phyloP scores from a whole-genome alignment of 2,113 vertebrate genomes.

The Lampris megalopsis region DNA sequence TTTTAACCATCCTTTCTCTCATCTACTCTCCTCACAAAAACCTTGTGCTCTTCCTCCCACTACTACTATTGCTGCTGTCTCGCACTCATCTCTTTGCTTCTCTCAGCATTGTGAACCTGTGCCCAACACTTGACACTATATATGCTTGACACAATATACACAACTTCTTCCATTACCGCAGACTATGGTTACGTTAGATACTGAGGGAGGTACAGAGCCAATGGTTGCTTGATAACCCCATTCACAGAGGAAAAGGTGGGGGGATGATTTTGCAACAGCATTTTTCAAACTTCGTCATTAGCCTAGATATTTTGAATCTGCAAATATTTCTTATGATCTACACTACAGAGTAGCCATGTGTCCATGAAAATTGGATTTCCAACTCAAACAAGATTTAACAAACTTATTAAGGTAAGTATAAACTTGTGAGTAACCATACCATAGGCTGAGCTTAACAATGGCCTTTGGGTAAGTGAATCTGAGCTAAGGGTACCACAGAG shows the following conservation, averaged over 20 bases:
- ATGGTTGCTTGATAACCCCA: background rate
- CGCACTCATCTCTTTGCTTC: background rate
- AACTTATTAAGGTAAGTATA: no score
- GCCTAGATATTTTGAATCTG: no score
- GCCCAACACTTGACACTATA: background rate
- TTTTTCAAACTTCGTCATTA: no score
- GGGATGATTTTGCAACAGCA: no score
- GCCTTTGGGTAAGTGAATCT: slow-evolving; percentile 12
- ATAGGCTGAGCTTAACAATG: background rate
- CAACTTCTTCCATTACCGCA: background rate
- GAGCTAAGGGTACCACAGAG: slow-evolving; percentile 2
- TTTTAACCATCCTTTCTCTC: slow-evolving; percentile 49
- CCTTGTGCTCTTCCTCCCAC: background rate
- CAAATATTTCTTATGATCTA: no score
- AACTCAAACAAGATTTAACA: no score
- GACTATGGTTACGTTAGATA: background rate
- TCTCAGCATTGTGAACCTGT: background rate
- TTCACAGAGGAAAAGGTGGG: no score
- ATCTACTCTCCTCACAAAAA: background rate
- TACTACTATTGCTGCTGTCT: background rate
- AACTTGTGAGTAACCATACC: background rate
- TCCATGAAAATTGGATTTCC: no score
- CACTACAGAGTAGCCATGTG: no score
- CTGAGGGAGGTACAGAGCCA: background rate
- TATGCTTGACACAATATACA: background rate